Evolutionary conservation across 2,113 vertebrate genomes (phyloP).

Genomic region (Gnathonemus echidnorhynchus): DNA sequence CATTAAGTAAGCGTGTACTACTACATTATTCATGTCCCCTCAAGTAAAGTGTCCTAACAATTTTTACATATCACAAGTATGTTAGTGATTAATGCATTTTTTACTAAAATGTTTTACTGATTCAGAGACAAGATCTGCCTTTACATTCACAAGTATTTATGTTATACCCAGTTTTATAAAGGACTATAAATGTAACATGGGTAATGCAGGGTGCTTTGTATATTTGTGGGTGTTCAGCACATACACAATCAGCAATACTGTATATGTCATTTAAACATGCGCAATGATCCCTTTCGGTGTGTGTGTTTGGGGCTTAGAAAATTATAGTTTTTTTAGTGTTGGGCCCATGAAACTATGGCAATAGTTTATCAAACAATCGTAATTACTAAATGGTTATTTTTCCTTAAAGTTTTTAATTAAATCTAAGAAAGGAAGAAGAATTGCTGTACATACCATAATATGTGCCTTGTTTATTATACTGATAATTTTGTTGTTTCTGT

Average conservation of each 20-base stretch:
- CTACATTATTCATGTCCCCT: too few species aligned
- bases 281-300: not conserved
- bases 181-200: not conserved
- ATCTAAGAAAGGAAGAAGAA: not conserved
- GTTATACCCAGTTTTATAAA: not conserved
- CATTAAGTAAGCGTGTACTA: too few species aligned
- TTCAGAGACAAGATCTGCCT: not conserved
- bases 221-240: not conserved
- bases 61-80: not conserved
- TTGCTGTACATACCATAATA: not conserved
- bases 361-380: not conserved
- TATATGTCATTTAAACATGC: not conserved
- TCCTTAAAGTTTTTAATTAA: not conserved
- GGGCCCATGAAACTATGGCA: not conserved
- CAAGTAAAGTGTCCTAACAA: not conserved
- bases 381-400: not conserved
- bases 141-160: not conserved
- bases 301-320: not conserved
- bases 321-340: not conserved
- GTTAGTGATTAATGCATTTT: not conserved
- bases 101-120: not conserved
- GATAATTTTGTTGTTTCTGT: conserved; percentile 38
- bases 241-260: not conserved
- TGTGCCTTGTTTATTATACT: not conserved
- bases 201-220: not conserved